phyloP scores from a whole-genome alignment of 2,888 invertebrate genomes.

The Sphaeridia pumilis region DNA sequence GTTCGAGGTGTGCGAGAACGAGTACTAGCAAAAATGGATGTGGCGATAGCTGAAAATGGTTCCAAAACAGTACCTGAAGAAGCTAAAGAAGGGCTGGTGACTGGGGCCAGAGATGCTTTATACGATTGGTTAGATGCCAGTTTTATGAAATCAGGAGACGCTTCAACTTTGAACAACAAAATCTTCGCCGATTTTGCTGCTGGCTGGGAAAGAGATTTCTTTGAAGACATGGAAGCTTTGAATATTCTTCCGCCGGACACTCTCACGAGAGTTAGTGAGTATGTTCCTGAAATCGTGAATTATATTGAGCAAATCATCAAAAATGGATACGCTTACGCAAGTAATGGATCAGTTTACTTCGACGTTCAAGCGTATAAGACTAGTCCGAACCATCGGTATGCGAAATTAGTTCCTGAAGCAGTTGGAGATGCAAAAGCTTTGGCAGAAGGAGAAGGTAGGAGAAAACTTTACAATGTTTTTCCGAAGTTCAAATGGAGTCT shows the following conservation, averaged over 20 bases:
- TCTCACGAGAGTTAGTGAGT: slow-evolving; percentile 96
- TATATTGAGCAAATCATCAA: slow-evolving; percentile 82
- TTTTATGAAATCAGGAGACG: slow-evolving; percentile 46
- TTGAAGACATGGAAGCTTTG: slow-evolving; percentile 84
- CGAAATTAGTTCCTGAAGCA: slow-evolving; percentile 95
- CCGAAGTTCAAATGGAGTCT: no score
- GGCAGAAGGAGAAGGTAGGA: slow-evolving; percentile 72
- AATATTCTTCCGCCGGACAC: slow-evolving; percentile 89
- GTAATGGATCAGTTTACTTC: slow-evolving; percentile 94
- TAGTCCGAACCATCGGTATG: slow-evolving; percentile 77
- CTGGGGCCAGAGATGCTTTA: slow-evolving; percentile 69
- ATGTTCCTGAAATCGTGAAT: slow-evolving; percentile 84
- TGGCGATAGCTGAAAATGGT: slow-evolving; percentile 44
- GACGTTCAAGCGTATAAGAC: slow-evolving; percentile 80
- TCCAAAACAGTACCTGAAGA: slow-evolving; percentile 47
- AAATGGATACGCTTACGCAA: slow-evolving; percentile 77
- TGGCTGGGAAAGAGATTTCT: slow-evolving; percentile 87
- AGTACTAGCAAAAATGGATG: slow-evolving; percentile 54
- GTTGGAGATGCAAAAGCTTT: slow-evolving; percentile 66
- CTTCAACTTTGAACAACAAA: slow-evolving; percentile 75
- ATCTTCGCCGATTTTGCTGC: slow-evolving; percentile 79
- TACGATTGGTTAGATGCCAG: slow-evolving; percentile 83
- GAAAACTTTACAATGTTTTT: no score
- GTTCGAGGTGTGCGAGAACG: slow-evolving; percentile 75
- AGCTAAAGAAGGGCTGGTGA: slow-evolving; percentile 46